Evolutionary conservation across 2,888 invertebrate genomes (phyloP).

Genomic region (Anticlea derivata): DNA sequence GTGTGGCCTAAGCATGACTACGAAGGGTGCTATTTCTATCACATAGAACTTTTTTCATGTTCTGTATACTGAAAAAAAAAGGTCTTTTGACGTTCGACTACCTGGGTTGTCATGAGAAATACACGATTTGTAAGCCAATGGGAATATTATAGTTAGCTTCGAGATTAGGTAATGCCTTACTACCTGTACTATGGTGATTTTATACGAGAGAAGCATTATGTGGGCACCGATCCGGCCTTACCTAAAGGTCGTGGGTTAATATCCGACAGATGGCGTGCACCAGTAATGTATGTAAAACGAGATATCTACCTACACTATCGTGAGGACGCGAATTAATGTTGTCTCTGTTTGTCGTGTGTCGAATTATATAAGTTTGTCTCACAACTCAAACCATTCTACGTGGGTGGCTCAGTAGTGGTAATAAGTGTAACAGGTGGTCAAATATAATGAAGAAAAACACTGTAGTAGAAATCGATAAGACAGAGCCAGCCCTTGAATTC

Average conservation of each 20-base stretch:
- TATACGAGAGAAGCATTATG: not conserved
- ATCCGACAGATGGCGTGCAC: constrained; percentile 6
- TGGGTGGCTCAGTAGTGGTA: too few relatives aligned
- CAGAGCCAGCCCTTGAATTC: too few relatives aligned
- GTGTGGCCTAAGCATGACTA: constrained; percentile 8
- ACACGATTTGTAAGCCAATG: constrained; percentile 12
- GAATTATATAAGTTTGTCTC: too few relatives aligned
- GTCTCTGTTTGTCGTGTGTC: too few relatives aligned
- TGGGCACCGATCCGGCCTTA: constrained; percentile 1
- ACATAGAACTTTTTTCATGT: not conserved
- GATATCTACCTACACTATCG: too few relatives aligned
- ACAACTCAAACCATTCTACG: too few relatives aligned
- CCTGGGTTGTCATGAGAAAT: constrained; percentile 3
- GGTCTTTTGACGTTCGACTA: constrained; percentile 2
- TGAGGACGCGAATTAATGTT: too few relatives aligned
- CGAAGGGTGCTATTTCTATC: not conserved
- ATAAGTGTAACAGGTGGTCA: too few relatives aligned
- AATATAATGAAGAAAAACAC: too few relatives aligned
- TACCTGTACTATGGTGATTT: not conserved
- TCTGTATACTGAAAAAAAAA: constrained; percentile 5
- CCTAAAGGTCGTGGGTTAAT: not conserved
- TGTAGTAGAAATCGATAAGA: too few relatives aligned
- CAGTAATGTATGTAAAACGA: not conserved
- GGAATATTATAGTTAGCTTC: not conserved
- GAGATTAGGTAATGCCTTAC: constrained; percentile 4